These are phyloP conservation scores for Sitta europaea DNA, from an alignment of 2,113 vertebrate genomes.

Conservation along the genomic window DNA sequence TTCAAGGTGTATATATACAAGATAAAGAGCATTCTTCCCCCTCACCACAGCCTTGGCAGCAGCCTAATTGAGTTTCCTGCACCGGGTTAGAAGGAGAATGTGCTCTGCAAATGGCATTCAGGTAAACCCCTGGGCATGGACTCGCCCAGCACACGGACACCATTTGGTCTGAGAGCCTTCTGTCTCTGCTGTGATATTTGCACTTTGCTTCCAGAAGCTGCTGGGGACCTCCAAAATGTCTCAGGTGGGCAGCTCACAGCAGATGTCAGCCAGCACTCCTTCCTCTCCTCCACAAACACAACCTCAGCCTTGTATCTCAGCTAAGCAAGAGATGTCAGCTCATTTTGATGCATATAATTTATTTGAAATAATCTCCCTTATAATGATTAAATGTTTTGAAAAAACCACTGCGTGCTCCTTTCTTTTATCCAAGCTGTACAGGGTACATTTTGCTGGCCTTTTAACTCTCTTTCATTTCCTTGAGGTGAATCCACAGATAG, in stretches of 20 bases:
- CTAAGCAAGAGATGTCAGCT: background rate
- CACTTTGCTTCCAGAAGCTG: background rate
- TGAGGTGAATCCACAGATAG: background rate
- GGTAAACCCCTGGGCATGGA: background rate
- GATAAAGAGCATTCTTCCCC: background rate
- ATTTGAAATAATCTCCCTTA: background rate
- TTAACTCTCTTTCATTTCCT: background rate
- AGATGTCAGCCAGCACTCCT: background rate
- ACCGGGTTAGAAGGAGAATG: background rate
- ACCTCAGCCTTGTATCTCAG: background rate
- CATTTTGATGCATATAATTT: background rate
- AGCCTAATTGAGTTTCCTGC: background rate
- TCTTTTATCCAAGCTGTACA: background rate
- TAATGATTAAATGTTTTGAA: background rate
- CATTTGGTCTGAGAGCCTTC: background rate
- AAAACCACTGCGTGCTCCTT: background rate
- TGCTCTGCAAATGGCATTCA: background rate
- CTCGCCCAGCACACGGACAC: fast-evolving
- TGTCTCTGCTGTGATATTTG: background rate
- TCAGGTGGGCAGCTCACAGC: background rate
- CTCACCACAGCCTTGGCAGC: background rate
- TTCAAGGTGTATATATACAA: background rate
- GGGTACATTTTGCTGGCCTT: background rate
- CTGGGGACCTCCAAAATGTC: background rate
- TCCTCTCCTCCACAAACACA: background rate